A percentile compares a stretch with the other conserved stretches of the same genome.
phyloP scores from a whole-genome alignment of 2,113 vertebrate genomes.

The Trogon surrucura region DNA sequence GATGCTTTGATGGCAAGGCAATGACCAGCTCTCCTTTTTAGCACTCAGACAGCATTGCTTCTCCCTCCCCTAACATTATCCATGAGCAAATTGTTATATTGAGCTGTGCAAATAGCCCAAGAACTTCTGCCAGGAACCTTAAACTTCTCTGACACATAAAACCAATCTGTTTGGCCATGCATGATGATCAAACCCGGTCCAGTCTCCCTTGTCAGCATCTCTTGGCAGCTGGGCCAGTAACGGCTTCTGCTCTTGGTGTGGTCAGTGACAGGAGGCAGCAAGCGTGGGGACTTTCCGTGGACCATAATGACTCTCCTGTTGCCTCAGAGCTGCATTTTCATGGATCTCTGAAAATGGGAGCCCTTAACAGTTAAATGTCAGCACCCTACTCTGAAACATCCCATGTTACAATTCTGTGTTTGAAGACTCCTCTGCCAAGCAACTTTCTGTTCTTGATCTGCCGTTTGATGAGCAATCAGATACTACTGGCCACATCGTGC shows the following conservation, averaged over 20 bases:
- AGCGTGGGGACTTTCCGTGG: not conserved
- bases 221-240: not conserved
- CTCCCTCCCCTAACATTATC: not conserved
- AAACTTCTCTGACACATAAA: not conserved
- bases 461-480: not conserved
- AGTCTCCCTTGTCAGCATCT: not conserved
- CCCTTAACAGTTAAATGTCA: not conserved
- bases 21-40: not conserved
- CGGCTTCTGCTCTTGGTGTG: not conserved
- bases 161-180: not conserved
- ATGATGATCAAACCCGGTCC: not conserved
- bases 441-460: not conserved
- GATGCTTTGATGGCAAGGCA: not conserved
- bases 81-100: not conserved
- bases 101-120: constrained; percentile 1
- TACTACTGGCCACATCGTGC: rapidly evolving
- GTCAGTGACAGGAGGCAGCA: not conserved
- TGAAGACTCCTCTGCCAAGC: not conserved
- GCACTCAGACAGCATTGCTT: not conserved
- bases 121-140: constrained; percentile 4
- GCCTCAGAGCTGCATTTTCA: not conserved
- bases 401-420: not conserved
- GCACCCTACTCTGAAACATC: not conserved
- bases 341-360: not conserved
- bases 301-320: not conserved